Evolutionary conservation across 2,888 invertebrate species (phyloP).

Genomic region (Oeneis ivallda): DNA sequence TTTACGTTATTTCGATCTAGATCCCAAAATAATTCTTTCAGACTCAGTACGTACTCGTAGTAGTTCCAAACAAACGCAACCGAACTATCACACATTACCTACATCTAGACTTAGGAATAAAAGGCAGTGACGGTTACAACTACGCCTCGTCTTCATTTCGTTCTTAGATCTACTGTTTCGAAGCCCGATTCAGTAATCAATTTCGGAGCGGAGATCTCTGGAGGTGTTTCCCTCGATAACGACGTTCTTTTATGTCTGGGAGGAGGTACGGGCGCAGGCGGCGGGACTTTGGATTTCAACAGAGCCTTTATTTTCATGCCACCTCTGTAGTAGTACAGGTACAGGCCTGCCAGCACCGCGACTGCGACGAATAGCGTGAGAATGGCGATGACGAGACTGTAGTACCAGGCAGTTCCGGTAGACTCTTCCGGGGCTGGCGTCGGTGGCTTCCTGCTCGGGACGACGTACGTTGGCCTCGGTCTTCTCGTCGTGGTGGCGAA

Average conservation of each 20-base stretch:
- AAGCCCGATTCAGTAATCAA: conserved; percentile 72
- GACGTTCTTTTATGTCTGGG: conserved; percentile 71
- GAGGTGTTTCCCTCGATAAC: conserved; percentile 65
- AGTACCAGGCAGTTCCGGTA: conserved; percentile 76
- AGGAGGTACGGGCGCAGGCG: conserved; percentile 69
- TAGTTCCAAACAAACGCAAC: neutral
- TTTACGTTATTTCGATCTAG: neutral
- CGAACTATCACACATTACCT: conserved; percentile 33
- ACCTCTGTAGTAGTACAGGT: conserved; percentile 89
- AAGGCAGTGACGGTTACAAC: conserved; percentile 47
- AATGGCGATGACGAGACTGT: conserved; percentile 83
- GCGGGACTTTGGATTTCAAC: conserved; percentile 72
- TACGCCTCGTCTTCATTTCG: conserved; percentile 38
- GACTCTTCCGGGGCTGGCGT: conserved; percentile 70
- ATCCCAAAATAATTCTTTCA: conserved; percentile 7
- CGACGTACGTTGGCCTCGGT: conserved; percentile 73
- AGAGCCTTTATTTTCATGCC: conserved; percentile 85
- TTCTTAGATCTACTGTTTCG: conserved; percentile 68
- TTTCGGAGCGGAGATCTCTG: conserved; percentile 65
- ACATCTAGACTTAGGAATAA: conserved; percentile 45
- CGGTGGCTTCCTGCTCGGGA: conserved; percentile 67
- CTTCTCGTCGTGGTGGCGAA: conserved; percentile 69
- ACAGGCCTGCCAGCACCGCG: conserved; percentile 84
- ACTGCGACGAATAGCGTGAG: conserved; percentile 85
- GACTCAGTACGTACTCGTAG: neutral